Evolutionary conservation across 2,113 vertebrate species (phyloP).

Genomic region (Sigmodon hispidus): DNA sequence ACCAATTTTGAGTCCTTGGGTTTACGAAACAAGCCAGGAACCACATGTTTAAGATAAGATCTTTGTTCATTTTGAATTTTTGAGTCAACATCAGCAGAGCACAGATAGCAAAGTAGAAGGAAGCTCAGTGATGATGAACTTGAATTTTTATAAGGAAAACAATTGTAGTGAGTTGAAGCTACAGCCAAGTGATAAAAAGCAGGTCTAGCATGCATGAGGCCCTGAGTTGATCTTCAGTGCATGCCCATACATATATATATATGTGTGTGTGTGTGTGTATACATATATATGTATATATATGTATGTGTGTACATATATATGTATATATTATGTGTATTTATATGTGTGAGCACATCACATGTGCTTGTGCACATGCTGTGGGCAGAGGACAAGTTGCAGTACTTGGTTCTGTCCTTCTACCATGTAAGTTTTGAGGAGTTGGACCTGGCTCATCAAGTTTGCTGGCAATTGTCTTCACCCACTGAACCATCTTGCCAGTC

Average conservation of each 20-base stretch:
- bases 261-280: background rate
- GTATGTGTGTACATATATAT: background rate
- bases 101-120: background rate
- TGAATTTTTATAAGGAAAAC: background rate
- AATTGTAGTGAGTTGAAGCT: background rate
- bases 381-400: background rate
- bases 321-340: too few relatives aligned
- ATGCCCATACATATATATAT: background rate
- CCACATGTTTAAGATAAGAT: background rate
- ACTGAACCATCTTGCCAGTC: background rate
- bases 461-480: background rate
- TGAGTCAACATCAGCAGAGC: background rate
- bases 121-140: background rate
- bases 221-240: background rate
- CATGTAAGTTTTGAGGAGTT: background rate
- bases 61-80: background rate
- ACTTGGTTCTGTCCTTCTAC: background rate
- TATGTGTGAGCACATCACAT: background rate
- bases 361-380: background rate
- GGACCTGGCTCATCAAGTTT: too few relatives aligned
- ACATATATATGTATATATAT: background rate
- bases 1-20: background rate
- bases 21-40: background rate
- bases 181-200: background rate
- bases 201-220: background rate